These are phyloP conservation scores for Benthosema pterotum DNA, from an alignment of 2,797 vertebrate species.

Conservation along the genomic window DNA sequence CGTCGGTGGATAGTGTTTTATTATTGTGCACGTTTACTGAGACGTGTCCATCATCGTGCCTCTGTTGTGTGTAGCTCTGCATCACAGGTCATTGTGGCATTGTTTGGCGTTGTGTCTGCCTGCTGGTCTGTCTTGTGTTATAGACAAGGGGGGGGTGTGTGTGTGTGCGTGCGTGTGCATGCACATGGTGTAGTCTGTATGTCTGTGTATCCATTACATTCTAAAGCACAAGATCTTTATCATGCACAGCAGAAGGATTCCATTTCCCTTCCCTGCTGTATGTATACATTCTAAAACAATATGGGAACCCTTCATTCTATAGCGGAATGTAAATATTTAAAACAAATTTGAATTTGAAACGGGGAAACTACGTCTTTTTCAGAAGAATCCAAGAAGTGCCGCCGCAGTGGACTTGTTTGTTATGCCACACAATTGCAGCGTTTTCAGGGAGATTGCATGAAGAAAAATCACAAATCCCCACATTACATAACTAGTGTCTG, in stretches of 20 bases:
- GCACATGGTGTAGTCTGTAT: not conserved
- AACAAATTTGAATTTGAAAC: no score
- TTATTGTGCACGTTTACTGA: not conserved
- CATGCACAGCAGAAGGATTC: slow-evolving; percentile 21
- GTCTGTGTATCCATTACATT: not conserved
- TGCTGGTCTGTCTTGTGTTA: slow-evolving; percentile 16
- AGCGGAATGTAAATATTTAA: not conserved
- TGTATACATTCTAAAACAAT: not conserved
- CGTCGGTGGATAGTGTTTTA: slow-evolving; percentile 19
- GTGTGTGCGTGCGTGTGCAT: not conserved
- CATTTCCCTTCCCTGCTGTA: not conserved
- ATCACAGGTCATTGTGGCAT: not conserved
- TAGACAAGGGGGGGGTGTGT: no score
- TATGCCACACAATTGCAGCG: no score
- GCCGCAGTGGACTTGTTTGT: no score
- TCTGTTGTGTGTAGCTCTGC: slow-evolving; percentile 31
- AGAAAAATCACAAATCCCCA: no score
- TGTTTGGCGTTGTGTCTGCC: slow-evolving; percentile 4
- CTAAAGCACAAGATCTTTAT: slow-evolving; percentile 5
- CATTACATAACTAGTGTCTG: no score
- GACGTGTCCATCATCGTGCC: slow-evolving; percentile 7
- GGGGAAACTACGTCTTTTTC: no score
- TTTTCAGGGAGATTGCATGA: no score
- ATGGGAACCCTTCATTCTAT: no score
- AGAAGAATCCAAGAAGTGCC: no score